These are phyloP conservation scores for Toxotes jaculatrix DNA, from an alignment of 2,113 vertebrate genomes.

Conservation along the genomic window DNA sequence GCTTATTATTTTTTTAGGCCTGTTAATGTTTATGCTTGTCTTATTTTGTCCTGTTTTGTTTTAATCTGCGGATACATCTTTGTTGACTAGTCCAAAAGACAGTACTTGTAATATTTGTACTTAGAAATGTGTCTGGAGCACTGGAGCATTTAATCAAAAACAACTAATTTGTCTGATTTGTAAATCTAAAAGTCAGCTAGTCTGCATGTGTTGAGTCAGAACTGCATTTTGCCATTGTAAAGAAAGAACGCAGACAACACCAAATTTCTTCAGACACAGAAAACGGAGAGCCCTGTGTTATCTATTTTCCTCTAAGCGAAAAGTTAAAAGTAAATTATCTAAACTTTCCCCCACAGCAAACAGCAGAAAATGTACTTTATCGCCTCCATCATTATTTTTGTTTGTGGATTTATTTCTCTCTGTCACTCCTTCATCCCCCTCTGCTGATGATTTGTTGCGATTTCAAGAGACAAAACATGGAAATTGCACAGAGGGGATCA, in stretches of 20 bases:
- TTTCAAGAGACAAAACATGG: slow-evolving; percentile 63
- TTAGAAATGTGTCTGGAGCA: too few relatives aligned
- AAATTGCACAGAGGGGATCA: slow-evolving; percentile 71
- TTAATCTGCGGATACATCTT: too few relatives aligned
- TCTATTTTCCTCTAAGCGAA: slow-evolving; percentile 13
- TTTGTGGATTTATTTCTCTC: slow-evolving; percentile 48
- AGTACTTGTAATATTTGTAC: too few relatives aligned
- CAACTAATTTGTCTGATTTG: background rate
- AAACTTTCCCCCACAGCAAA: slow-evolving; percentile 44
- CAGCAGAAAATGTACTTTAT: slow-evolving; percentile 34
- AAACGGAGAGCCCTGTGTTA: slow-evolving; percentile 3
- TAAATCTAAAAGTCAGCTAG: background rate
- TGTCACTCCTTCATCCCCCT: slow-evolving; percentile 31
- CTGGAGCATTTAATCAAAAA: too few relatives aligned
- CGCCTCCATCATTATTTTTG: slow-evolving; percentile 31
- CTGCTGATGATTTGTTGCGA: slow-evolving; percentile 56
- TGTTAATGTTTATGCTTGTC: too few relatives aligned
- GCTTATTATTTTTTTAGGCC: too few relatives aligned
- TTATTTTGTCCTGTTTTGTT: too few relatives aligned
- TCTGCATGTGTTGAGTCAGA: background rate
- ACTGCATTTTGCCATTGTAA: background rate
- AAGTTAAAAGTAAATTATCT: slow-evolving; percentile 32
- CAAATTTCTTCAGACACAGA: background rate
- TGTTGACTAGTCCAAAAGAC: too few relatives aligned
- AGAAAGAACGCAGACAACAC: background rate